Evolutionary conservation across 2,797 vertebrate genomes (phyloP).

Genomic region (Galagoides demidoff): DNA sequence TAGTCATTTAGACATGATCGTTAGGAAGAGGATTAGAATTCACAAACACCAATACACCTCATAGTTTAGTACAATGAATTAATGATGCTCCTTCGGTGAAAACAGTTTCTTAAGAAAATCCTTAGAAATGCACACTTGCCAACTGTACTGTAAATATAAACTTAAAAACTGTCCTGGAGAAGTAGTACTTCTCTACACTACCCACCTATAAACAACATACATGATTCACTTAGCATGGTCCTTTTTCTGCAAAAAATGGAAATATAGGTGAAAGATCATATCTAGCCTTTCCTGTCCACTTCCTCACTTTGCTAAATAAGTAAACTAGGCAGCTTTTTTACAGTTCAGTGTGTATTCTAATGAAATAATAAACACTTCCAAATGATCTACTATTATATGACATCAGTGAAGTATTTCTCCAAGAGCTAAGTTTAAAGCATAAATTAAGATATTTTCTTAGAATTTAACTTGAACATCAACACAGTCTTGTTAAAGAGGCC

Average conservation of each 20-base stretch:
- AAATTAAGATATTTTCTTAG: not conserved
- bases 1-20: not conserved
- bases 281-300: not conserved
- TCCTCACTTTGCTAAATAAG: not conserved
- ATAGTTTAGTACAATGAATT: not conserved
- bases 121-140: not conserved
- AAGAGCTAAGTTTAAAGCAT: not conserved
- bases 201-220: not conserved
- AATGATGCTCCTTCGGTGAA: not conserved
- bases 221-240: not conserved
- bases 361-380: not conserved
- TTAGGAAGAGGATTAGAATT: not conserved
- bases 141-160: not conserved
- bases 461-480: not conserved
- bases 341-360: not conserved
- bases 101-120: not conserved
- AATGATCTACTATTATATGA: not conserved
- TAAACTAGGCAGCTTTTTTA: constrained; percentile 4
- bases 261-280: not conserved
- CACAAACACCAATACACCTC: not conserved
- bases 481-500: not conserved
- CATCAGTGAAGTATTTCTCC: not conserved
- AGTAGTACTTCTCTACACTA: not conserved
- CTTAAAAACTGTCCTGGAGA: not conserved
- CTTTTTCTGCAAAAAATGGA: not conserved